Evolutionary conservation across 2,113 vertebrate genomes (phyloP).

Genomic region (Corythoichthys haematopterus): DNA sequence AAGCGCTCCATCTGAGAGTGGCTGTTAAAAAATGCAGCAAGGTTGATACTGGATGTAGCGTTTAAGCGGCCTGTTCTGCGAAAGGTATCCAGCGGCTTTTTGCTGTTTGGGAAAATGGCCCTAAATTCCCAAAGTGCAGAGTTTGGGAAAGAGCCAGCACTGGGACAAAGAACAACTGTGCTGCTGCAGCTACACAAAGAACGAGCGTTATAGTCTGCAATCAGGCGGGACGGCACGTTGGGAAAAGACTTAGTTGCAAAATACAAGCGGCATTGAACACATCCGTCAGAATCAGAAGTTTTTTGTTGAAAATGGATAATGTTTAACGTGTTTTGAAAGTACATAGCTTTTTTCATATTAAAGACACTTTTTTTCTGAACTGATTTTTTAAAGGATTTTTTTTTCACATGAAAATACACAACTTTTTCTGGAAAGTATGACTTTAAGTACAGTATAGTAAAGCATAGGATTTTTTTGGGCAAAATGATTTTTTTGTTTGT

Average conservation of each 20-base stretch:
- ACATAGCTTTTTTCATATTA: no score
- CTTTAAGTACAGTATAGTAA: no score
- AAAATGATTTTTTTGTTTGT: no score
- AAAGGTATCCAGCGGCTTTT: not conserved
- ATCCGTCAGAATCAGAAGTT: no score
- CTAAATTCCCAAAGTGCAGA: not conserved
- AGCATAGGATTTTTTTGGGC: no score
- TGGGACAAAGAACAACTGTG: slow-evolving; percentile 3
- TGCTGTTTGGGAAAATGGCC: slow-evolving; percentile 3
- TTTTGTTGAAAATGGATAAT: no score
- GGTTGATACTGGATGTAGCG: not conserved
- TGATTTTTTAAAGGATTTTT: no score
- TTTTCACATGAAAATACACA: no score
- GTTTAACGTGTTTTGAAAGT: no score
- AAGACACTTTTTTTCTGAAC: no score
- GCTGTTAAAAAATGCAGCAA: not conserved
- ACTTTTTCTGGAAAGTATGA: no score
- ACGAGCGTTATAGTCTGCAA: not conserved
- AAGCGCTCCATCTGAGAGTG: not conserved
- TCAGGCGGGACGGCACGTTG: not conserved
- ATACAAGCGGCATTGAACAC: not conserved
- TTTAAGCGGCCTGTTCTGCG: slow-evolving; percentile 1
- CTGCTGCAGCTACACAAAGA: not conserved
- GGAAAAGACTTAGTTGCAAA: not conserved
- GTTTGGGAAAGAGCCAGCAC: not conserved